Conservation (phyloP, 2,113 vertebrate species). For the Scalopus aquaticus region DNA sequence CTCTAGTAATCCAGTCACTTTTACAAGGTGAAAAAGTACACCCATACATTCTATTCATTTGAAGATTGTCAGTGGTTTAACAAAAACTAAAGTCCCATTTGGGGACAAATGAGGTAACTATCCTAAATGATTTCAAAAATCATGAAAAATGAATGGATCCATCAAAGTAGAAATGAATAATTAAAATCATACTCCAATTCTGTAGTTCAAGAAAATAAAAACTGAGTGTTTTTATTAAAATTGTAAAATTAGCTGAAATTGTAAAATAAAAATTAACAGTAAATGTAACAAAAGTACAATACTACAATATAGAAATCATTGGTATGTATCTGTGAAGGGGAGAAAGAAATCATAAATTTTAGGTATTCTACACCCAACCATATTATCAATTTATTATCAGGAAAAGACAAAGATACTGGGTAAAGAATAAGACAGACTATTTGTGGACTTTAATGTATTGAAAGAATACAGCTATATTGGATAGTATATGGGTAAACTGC, state of each 20-base stretch:
- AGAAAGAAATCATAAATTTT: no score
- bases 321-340: background rate
- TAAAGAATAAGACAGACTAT: background rate
- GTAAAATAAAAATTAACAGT: background rate
- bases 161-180: constrained; percentile 66
- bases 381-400: background rate
- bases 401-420: background rate
- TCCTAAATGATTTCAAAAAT: constrained; percentile 40
- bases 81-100: background rate
- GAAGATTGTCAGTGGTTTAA: constrained; percentile 4
- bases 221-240: no score
- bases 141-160: constrained; percentile 62
- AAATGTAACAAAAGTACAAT: background rate
- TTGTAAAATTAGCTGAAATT: no score
- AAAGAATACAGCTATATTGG: background rate
- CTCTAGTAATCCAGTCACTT: background rate
- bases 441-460: background rate
- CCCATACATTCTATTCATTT: background rate
- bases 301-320: background rate
- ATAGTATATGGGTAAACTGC: background rate
- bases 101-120: background rate
- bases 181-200: constrained; percentile 52
- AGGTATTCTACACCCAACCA: background rate
- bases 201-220: constrained; percentile 14
- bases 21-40: background rate